Percentiles rank a stretch among this genome's conserved stretches.
Evolutionary conservation across 2,113 vertebrate genomes (phyloP).

Genomic region (Gallinago jamesoni): DNA sequence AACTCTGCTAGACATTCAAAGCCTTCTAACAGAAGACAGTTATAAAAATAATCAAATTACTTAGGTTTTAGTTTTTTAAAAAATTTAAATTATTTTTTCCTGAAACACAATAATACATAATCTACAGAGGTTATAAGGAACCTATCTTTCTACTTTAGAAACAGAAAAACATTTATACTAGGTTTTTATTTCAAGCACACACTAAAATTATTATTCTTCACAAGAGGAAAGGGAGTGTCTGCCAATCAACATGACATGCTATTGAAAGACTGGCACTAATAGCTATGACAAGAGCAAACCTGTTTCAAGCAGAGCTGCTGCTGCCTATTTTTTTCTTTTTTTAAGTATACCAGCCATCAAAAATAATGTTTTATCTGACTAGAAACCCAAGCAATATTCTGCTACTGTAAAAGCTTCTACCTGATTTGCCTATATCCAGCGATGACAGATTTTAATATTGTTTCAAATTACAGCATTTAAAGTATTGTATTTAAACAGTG

Average conservation of each 20-base stretch:
- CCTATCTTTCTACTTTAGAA: slow-evolving; percentile 71
- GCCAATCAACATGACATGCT: slow-evolving; percentile 86
- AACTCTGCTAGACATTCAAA: background rate
- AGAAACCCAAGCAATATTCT: slow-evolving; percentile 73
- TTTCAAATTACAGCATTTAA: slow-evolving; percentile 55
- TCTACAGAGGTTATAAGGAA: slow-evolving; percentile 56
- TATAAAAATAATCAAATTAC: background rate
- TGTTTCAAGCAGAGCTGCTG: slow-evolving; percentile 83
- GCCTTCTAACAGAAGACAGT: background rate
- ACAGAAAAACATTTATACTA: slow-evolving; percentile 83
- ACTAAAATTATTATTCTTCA: slow-evolving; percentile 85
- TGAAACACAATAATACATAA: slow-evolving; percentile 22
- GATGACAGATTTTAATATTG: slow-evolving; percentile 38
- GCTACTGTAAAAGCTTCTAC: slow-evolving; percentile 37
- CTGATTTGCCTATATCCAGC: slow-evolving; percentile 58
- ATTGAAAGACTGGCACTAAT: slow-evolving; percentile 78
- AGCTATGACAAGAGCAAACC: slow-evolving; percentile 82
- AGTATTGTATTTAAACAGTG: slow-evolving; percentile 43
- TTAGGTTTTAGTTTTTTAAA: background rate
- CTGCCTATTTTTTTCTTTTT: slow-evolving; percentile 39
- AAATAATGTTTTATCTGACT: slow-evolving; percentile 77
- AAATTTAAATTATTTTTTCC: background rate
- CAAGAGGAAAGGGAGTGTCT: slow-evolving; percentile 82
- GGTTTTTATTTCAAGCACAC: slow-evolving; percentile 88
- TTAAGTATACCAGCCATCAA: slow-evolving; percentile 79